Evolutionary conservation across 2,113 vertebrate species (phyloP), one percentile per base, ranked within the genome.

Genomic region (Sorex araneus): DNA sequence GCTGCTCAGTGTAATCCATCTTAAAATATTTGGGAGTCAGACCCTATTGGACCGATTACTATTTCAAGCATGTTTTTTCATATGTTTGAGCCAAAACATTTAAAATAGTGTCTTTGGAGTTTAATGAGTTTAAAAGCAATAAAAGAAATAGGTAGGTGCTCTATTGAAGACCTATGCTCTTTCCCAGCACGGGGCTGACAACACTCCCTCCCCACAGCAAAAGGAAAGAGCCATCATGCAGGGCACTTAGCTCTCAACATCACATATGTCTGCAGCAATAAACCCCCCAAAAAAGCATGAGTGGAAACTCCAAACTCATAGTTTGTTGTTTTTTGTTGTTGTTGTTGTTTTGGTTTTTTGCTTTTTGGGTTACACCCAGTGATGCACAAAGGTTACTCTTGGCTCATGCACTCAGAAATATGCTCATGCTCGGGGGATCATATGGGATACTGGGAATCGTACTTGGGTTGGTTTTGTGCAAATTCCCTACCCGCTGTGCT

Each of bases 91-190:
- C 30, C 70, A 80, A 71, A 32, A 54, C 50, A 77, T 70, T 85
- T 93, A 76, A 84, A 92, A 30, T 75, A 47, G 69, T 83, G 27
- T 36, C 36, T 89, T 84, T 83, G 64, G 77, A 47, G 21, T 73
- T 36, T 67, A 79, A 74, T 50, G 36, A 64, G 18, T 60, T 60
- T 78, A 8, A 75, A 78, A 64, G 40, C 12, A 57, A 16, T 66
- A 28, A 54, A 67, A 73, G 36, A 21, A 70, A 89, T 79, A 43
- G 45, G 7, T 45, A 32, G 45, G 47, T n/a, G 7, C 45, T 69
- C 28, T 86, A 1, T 40, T 18, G 40, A 60, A 3, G 11, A 60
- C 67, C 30, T 45, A n/a, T 21, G 34, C 15, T 5, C 25, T 50
- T 10, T 45, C 60, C 8, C 36, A 28, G 57, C 30, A 43, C 12